Evolutionary conservation across 1,140 invertebrate species (phyloP), one percentile per base, ranked within the genome.

Genomic region (Drosophila lowei): DNA sequence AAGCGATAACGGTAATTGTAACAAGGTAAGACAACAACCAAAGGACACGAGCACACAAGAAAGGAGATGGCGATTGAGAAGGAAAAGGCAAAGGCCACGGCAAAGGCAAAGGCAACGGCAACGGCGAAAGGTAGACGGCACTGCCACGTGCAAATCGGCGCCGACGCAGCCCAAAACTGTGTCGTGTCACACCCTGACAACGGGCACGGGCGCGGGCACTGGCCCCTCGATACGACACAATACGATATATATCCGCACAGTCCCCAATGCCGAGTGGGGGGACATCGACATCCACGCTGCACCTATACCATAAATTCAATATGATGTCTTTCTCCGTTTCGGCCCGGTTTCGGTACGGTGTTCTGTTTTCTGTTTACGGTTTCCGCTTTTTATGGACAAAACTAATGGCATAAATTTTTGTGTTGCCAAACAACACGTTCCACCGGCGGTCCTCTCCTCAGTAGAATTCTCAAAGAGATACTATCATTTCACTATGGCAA

Each of bases 11-110:
- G 66, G 76, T 85, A 85, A 84, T 85, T 84, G 80, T 85, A 60
- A 63, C 72, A 63, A 85, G 80, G 72, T 85, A 79, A 79, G 77
- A 85, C 76, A 77, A 76, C 72, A 84, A 73, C 47, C 55, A 52
- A 15, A 55, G 53, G 23, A 38, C 50, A 62, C 34, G 11, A 11
- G 42, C n/a, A 46, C 61, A 38, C 54, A 44, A 57, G 59, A 9
- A 34, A 18, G 21, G 6, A 43, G 25, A 48, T 68, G 42, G 52
- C 38, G 44, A 16, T 7, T 30, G 28, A 30, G 28, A 16, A 41
- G 23, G 23, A 3, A 30, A 30, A 8, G 8, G 7, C 8, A 8
- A 30, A 8, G 38, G 38, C 34, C 44, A 18, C 48, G 66, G 62
- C 4, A 30, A 30, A 8, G 30, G 7, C 7, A 8, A 30, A 8